phyloP scores from a whole-genome alignment of 2,797 vertebrate genomes.

The Clamator glandarius region DNA sequence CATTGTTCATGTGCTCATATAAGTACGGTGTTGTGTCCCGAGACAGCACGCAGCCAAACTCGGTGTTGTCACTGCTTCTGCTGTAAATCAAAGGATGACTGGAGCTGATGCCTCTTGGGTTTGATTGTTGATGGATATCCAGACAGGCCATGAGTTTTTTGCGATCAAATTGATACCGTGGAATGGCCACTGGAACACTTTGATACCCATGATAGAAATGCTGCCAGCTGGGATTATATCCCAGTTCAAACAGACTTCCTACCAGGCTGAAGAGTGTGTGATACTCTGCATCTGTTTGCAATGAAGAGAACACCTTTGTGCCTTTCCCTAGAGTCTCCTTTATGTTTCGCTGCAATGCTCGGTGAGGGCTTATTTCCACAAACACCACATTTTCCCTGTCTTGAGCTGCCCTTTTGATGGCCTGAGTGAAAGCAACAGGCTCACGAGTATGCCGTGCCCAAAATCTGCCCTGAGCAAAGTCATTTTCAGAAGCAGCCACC shows the following conservation, averaged over 20 bases:
- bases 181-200: conserved; percentile 76
- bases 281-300: conserved; percentile 79
- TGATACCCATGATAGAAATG: conserved; percentile 79
- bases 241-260: conserved; percentile 83
- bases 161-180: conserved; percentile 85
- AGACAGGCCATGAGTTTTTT: conserved; percentile 76
- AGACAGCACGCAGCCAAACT: conserved; percentile 78
- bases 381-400: conserved; percentile 79
- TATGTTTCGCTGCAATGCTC: conserved; percentile 82
- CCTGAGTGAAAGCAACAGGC: conserved; percentile 83
- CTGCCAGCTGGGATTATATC: conserved; percentile 80
- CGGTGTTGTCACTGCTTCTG: conserved; percentile 47
- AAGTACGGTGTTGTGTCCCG: conserved; percentile 71
- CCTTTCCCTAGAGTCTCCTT: conserved; percentile 81
- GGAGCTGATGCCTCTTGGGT: neutral
- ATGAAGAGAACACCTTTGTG: conserved; percentile 75
- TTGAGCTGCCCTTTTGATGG: conserved; percentile 72
- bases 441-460: conserved; percentile 85
- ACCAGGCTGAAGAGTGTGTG: conserved; percentile 75
- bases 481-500: conserved; percentile 56
- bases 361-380: conserved; percentile 87
- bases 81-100: conserved; percentile 72
- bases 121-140: conserved; percentile 49
- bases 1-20: conserved; percentile 86
- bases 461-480: conserved; percentile 84